Evolutionary conservation across 2,888 invertebrate species (phyloP), one percentile per base, ranked within the genome.

Genomic region (Tenthredo livida): DNA sequence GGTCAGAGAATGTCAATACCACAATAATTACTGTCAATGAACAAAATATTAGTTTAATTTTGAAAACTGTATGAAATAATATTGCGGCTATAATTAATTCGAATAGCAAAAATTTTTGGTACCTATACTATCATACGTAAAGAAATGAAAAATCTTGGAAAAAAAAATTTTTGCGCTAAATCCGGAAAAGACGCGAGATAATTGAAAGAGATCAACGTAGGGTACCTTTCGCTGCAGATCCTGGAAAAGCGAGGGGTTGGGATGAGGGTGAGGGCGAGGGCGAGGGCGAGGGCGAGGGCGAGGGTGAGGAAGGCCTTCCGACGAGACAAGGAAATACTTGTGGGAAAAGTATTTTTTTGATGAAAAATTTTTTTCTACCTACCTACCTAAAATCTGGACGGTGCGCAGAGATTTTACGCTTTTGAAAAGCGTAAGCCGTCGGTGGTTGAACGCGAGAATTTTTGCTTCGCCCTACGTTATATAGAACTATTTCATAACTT

Each of bases 401-500:
- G 25, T 12, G 2, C 29, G 2, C 29, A 29, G 43, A 73, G 40
- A 73, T 73, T 73, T 73, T 73, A 73, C 43, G 9, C 21, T 21
- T 25, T 12, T 40, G 9, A 40, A 43, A 25, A 15, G 21, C 72
- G 40, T 40, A 10, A 9, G 12, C 43, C 73, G 43, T 0, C 21
- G 73, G 43, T 21, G 21, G 9, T 73, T 73, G 0, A 40, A 40
- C 43, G 43, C 43, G 21, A 73, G 73, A 77, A 77, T 77, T 80
- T 80, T 80, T 80, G 61, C 80, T 61, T 80, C 80, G 6, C 37
- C 80, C 80, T 37, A 0, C n/a, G 6, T 33, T 33, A 54, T 29
- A 25, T 29, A 50, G 47, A 47, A 83, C 83, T 83, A 83, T 83
- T 83, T 83, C 67, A 83, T 83, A 83, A 83, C 83, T 83, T 83